Evolutionary conservation across 2,888 invertebrate genomes (phyloP).

Genomic region (Zhuqinia jingwanae): DNA sequence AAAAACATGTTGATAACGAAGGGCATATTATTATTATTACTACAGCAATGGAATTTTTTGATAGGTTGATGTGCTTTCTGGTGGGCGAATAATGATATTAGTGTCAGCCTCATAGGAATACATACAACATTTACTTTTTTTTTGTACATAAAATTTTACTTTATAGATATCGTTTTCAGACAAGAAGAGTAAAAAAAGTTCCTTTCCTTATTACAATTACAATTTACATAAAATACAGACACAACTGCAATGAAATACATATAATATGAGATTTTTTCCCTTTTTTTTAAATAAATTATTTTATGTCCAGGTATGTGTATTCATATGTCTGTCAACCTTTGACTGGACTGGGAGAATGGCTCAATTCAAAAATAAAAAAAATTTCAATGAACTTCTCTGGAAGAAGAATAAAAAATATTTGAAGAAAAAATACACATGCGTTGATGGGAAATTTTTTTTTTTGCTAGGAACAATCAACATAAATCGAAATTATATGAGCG

Average conservation of each 20-base stretch:
- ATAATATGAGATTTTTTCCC: background rate
- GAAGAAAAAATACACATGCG: background rate
- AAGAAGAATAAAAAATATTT: slow-evolving; percentile 24
- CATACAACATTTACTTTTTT: background rate
- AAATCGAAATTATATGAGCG: slow-evolving; percentile 46
- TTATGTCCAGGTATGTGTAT: slow-evolving; percentile 11
- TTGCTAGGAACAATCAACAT: slow-evolving; percentile 58
- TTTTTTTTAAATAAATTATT: slow-evolving; percentile 42
- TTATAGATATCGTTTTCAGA: slow-evolving; percentile 10
- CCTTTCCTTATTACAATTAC: slow-evolving; percentile 22
- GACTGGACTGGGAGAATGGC: slow-evolving; percentile 62
- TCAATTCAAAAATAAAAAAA: slow-evolving; percentile 70
- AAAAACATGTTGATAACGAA: slow-evolving; percentile 27
- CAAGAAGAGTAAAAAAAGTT: background rate
- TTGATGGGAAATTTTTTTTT: slow-evolving; percentile 13
- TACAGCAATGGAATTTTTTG: slow-evolving; percentile 39
- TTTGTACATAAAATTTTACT: slow-evolving; percentile 11
- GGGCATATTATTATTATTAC: background rate
- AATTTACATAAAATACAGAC: too few species aligned
- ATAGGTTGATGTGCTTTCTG: slow-evolving; percentile 60
- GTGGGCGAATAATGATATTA: slow-evolving; percentile 57
- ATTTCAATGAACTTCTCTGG: slow-evolving; percentile 61
- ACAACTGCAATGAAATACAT: background rate
- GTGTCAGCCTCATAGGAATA: background rate
- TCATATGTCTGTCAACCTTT: slow-evolving; percentile 69